phyloP scores from a whole-genome alignment of 1,140 invertebrate species.

The Atopsyche davidsoni region DNA sequence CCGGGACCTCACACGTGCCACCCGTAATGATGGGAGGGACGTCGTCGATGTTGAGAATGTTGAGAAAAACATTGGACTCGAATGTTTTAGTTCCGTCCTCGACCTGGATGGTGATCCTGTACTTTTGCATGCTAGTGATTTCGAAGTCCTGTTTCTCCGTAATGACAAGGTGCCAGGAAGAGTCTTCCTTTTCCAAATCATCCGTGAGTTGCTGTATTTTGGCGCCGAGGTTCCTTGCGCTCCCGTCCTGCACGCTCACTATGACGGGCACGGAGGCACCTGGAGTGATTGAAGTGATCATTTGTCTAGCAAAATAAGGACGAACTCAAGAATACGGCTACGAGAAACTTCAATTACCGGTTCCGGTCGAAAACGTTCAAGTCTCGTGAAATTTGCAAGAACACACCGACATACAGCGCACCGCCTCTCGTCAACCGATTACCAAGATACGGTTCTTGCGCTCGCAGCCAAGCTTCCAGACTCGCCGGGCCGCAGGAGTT shows the following conservation, averaged over 20 bases:
- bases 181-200: constrained; percentile 17
- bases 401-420: no score
- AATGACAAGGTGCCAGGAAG: constrained; percentile 36
- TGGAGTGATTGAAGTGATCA: constrained; percentile 24
- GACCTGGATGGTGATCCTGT: constrained; percentile 38
- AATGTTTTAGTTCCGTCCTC: constrained; percentile 24
- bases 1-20: constrained; percentile 37
- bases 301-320: neutral
- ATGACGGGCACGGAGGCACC: constrained; percentile 29
- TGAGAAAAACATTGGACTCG: constrained; percentile 32
- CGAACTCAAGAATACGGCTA: neutral
- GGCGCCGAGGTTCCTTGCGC: constrained; percentile 33
- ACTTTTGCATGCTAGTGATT: constrained; percentile 36
- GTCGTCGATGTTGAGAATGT: constrained; percentile 49
- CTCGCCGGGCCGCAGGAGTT: no score
- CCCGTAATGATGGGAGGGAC: constrained; percentile 44
- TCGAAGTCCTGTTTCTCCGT: constrained; percentile 49
- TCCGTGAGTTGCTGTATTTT: constrained; percentile 29
- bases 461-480: no score
- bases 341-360: neutral
- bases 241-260: constrained; percentile 30
- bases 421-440: no score
- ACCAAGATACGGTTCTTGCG: no score
- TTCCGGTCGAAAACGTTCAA: neutral
- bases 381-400: no score